These are phyloP conservation scores for Nomada goodeniana DNA, from an alignment of 2,888 invertebrate genomes.

Conservation along the genomic window DNA sequence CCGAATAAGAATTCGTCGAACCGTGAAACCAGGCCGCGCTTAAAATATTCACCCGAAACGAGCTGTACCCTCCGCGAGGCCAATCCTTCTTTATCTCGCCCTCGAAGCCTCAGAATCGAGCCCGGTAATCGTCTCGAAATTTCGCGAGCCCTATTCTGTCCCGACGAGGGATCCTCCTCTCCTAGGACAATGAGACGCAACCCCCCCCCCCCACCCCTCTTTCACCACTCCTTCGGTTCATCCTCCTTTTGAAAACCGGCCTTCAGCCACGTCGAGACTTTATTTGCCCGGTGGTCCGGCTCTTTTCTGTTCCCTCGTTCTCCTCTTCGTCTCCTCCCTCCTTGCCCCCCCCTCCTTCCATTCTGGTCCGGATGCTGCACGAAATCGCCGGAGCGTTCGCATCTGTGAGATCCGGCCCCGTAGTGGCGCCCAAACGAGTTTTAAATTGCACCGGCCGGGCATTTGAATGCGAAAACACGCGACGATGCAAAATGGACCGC, in stretches of 20 bases:
- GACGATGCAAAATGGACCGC: conserved; percentile 62
- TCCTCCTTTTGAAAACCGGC: conserved; percentile 70
- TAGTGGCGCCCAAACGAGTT: conserved; percentile 77
- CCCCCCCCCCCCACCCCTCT: too few species aligned
- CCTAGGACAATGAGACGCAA: conserved; percentile 49
- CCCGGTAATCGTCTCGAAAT: background rate
- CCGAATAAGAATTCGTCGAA: too few species aligned
- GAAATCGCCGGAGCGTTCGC: conserved; percentile 66
- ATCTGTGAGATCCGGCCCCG: conserved; percentile 50
- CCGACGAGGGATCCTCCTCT: conserved; percentile 26
- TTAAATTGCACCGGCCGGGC: conserved; percentile 75
- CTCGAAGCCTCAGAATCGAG: too few species aligned
- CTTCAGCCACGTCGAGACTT: conserved; percentile 41
- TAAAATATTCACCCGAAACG: too few species aligned
- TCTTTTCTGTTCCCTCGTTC: conserved; percentile 40
- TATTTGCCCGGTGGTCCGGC: conserved; percentile 60
- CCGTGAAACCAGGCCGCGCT: too few species aligned
- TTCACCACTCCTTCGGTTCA: conserved; percentile 37
- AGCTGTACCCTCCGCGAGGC: too few species aligned
- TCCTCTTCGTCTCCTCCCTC: background rate
- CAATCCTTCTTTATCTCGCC: too few species aligned
- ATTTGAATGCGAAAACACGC: conserved; percentile 75
- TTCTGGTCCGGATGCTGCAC: conserved; percentile 74
- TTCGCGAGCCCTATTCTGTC: conserved; percentile 21
- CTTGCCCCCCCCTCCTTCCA: conserved; percentile 23